These are phyloP conservation scores for Montipora sp. DNA, from an alignment of 64 coral and sea anemone species.

Conservation along the genomic window DNA sequence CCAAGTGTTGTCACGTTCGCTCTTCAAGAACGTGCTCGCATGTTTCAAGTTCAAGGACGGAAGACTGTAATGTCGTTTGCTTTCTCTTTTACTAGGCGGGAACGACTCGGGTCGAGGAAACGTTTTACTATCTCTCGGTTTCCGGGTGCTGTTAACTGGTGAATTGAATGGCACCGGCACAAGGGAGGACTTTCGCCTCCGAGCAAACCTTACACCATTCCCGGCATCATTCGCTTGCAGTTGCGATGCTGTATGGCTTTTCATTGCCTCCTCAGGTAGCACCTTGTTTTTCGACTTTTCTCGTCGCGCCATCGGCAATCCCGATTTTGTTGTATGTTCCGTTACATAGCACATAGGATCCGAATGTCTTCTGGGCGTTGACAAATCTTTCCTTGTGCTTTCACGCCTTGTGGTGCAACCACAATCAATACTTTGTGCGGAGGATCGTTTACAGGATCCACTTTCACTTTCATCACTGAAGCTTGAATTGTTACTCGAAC, in stretches of 20 bases:
- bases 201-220: neutral
- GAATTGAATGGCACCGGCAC: slow-evolving; percentile 21
- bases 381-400: neutral
- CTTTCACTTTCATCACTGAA: slow-evolving; percentile 40
- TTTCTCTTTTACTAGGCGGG: neutral
- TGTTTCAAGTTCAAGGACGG: slow-evolving; percentile 8
- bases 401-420: neutral
- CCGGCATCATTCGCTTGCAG: neutral
- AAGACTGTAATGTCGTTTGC: slow-evolving; percentile 11
- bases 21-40: neutral
- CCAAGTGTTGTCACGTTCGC: neutral
- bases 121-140: neutral
- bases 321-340: neutral
- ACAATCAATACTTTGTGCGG: neutral
- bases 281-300: neutral
- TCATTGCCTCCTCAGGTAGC: neutral
- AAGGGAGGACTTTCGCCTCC: slow-evolving; percentile 37
- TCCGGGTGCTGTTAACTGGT: neutral
- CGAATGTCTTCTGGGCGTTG: slow-evolving; percentile 15
- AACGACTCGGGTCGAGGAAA: slow-evolving; percentile 1
- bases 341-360: slow-evolving; percentile 30
- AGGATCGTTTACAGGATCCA: slow-evolving; percentile 6
- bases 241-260: neutral
- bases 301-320: neutral
- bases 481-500: slow-evolving; percentile 14